Conservation (phyloP, 2,113 vertebrate species). For the Salvelinus fontinalis region DNA sequence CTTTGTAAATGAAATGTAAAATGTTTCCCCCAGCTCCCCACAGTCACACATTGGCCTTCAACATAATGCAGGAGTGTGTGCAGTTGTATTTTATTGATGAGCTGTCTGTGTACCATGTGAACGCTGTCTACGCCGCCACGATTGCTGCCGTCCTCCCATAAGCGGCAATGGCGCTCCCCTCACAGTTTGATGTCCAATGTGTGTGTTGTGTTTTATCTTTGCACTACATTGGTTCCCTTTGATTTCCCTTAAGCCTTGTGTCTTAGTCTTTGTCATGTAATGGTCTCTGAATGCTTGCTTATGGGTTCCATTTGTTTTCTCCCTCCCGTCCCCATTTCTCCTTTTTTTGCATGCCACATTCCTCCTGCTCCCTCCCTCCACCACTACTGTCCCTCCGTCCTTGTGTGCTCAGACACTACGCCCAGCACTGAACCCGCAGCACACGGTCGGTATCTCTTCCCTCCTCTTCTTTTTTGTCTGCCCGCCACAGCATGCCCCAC, state of each 20-base stretch:
- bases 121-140: slow-evolving; percentile 13
- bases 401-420: slow-evolving; percentile 76
- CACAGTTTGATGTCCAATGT: slow-evolving; percentile 34
- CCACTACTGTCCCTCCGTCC: slow-evolving; percentile 64
- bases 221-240: slow-evolving; percentile 60
- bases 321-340: slow-evolving; percentile 33
- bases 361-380: slow-evolving; percentile 29
- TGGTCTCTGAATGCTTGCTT: slow-evolving; percentile 78
- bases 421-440: slow-evolving; percentile 81
- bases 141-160: too few species aligned
- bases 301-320: slow-evolving; percentile 77
- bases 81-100: slow-evolving; percentile 37
- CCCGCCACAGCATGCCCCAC: slow-evolving; percentile 25
- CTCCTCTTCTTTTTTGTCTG: slow-evolving; percentile 26
- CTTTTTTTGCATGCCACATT: slow-evolving; percentile 37
- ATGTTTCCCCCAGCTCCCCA: slow-evolving; percentile 9
- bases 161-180: not conserved
- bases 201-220: slow-evolving; percentile 58
- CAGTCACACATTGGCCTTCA: slow-evolving; percentile 7
- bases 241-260: slow-evolving; percentile 66
- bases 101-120: slow-evolving; percentile 24
- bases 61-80: not conserved
- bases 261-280: slow-evolving; percentile 71
- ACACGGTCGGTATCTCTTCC: slow-evolving; percentile 79
- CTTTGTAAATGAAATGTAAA: slow-evolving; percentile 14